phyloP scores from a whole-genome alignment of 1,140 invertebrate genomes.

The Asobara japonica region DNA sequence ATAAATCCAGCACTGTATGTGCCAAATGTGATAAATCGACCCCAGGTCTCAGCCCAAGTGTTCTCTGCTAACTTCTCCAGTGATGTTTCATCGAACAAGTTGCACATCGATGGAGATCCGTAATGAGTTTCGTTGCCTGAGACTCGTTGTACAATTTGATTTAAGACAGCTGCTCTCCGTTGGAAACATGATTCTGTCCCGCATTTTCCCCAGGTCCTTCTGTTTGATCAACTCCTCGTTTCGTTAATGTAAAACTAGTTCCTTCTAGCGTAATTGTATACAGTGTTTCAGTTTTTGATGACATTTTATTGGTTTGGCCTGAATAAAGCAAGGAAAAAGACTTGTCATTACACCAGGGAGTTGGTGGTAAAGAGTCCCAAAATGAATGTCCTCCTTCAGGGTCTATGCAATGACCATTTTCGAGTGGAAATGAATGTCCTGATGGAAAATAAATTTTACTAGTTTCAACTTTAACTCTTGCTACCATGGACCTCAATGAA shows the following conservation, averaged over 20 bases:
- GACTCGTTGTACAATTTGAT: neutral
- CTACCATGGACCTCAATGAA: neutral
- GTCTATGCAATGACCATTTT: too few species aligned
- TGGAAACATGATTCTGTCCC: neutral
- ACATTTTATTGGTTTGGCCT: too few species aligned
- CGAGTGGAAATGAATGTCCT: too few species aligned
- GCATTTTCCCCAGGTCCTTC: neutral
- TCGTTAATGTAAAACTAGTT: too few species aligned
- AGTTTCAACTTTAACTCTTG: neutral
- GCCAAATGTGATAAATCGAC: slow-evolving; percentile 24
- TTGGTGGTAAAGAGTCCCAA: too few species aligned
- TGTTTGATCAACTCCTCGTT: too few species aligned
- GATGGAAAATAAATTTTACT: too few species aligned
- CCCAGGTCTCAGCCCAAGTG: slow-evolving; percentile 34
- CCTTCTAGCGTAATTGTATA: too few species aligned
- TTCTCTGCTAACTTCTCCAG: slow-evolving; percentile 28
- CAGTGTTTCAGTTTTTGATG: too few species aligned
- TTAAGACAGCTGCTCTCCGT: neutral
- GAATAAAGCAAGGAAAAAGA: too few species aligned
- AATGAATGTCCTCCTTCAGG: too few species aligned
- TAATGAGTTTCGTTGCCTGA: neutral
- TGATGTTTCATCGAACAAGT: neutral
- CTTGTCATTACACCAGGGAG: too few species aligned
- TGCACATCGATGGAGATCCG: neutral
- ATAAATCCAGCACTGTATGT: slow-evolving; percentile 23